Conservation (phyloP, 2,113 vertebrate genomes). For the Pristiophorus japonicus region DNA sequence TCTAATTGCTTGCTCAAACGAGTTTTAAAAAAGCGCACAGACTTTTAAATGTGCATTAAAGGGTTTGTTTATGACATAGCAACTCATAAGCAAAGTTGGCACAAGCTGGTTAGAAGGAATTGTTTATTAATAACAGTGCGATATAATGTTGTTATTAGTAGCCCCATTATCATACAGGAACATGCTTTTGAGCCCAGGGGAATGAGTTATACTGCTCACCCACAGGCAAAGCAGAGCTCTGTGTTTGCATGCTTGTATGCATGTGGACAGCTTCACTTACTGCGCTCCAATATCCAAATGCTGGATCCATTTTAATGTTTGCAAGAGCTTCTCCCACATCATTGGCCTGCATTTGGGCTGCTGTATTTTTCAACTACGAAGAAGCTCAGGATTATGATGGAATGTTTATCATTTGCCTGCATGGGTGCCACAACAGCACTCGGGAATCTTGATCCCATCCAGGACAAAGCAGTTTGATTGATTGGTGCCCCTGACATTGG, state of each 20-base stretch:
- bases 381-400: neutral
- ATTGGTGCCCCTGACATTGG: too few species aligned
- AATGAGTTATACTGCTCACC: too few species aligned
- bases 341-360: neutral
- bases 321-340: neutral
- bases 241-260: neutral
- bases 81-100: neutral
- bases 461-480: too few species aligned
- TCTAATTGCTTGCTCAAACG: neutral
- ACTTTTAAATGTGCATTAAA: neutral
- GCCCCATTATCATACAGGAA: neutral
- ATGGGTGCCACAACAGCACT: too few species aligned
- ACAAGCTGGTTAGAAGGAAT: neutral
- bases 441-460: too few species aligned
- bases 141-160: neutral
- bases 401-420: too few species aligned
- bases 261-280: neutral
- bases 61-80: neutral
- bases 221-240: neutral
- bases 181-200: neutral
- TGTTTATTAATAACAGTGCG: neutral
- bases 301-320: neutral
- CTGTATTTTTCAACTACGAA: neutral
- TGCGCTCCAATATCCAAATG: neutral
- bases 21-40: neutral